Evolutionary conservation across 2,888 invertebrate species (phyloP).

Genomic region (Lepas anatifera): DNA sequence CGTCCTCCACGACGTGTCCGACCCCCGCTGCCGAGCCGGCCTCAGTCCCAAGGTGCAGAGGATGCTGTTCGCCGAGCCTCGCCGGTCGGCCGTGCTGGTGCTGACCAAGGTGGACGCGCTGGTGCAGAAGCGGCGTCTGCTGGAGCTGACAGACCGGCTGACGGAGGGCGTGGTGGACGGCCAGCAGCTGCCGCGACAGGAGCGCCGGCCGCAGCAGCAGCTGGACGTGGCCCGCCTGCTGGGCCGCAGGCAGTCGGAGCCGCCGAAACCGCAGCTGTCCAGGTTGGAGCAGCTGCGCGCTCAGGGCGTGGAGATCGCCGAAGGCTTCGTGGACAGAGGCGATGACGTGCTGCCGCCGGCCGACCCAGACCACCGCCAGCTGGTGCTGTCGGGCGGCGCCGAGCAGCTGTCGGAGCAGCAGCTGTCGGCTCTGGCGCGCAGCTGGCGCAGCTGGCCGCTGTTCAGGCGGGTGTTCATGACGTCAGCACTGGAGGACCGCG

Average conservation of each 20-base stretch:
- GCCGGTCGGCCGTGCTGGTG: neutral
- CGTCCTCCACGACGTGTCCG: neutral
- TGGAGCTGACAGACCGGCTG: neutral
- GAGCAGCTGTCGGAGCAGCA: neutral
- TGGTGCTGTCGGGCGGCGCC: neutral
- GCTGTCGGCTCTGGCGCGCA: neutral
- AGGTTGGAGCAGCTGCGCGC: neutral
- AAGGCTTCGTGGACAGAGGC: neutral
- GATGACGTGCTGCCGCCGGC: neutral
- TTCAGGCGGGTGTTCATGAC: slow-evolving; percentile 5
- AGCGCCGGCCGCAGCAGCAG: too few relatives aligned
- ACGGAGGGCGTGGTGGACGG: neutral
- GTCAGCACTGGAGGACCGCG: neutral
- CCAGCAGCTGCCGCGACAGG: neutral
- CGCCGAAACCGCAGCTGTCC: neutral
- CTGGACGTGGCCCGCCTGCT: neutral
- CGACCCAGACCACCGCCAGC: neutral
- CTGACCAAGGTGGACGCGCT: slow-evolving; percentile 8
- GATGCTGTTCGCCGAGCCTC: neutral
- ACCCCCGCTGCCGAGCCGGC: neutral
- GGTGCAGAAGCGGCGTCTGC: neutral
- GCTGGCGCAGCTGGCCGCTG: slow-evolving; percentile 9
- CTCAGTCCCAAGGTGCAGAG: slow-evolving; percentile 11
- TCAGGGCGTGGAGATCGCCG: neutral
- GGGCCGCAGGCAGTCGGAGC: neutral